These are phyloP conservation scores for Apoda limacodes DNA, from an alignment of 2,888 invertebrate genomes.

Conservation along the genomic window DNA sequence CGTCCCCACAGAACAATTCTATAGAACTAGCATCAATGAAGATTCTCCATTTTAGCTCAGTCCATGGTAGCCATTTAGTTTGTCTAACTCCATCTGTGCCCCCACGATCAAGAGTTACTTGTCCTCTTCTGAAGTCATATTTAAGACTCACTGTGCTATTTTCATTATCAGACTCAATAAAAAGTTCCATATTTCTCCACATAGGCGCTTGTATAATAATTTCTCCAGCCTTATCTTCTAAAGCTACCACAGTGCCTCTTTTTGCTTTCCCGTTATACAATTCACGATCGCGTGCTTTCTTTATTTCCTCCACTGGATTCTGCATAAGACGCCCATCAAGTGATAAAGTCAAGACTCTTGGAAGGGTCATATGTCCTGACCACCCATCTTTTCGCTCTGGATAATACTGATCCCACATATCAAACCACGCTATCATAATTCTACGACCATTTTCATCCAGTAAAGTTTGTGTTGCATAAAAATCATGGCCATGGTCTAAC, in stretches of 20 bases:
- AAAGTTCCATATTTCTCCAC: conserved; percentile 25
- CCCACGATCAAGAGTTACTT: conserved; percentile 40
- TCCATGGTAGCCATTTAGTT: conserved; percentile 35
- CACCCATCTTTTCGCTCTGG: conserved; percentile 46
- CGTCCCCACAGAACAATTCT: conserved; percentile 38
- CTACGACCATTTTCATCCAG: conserved; percentile 30
- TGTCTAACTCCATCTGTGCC: conserved; percentile 39
- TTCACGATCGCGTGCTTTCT: conserved; percentile 18
- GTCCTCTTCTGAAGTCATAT: conserved; percentile 27
- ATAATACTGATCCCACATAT: conserved; percentile 53
- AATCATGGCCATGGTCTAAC: conserved; percentile 51
- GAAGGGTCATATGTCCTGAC: conserved; percentile 49
- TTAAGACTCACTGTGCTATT: conserved; percentile 27
- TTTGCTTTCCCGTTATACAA: conserved; percentile 25
- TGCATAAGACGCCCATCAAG: conserved; percentile 32
- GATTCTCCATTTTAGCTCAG: conserved; percentile 25
- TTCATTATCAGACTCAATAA: conserved; percentile 27
- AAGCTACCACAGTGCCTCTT: conserved; percentile 18
- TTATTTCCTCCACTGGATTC: conserved; percentile 32
- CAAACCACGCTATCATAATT: conserved; percentile 48
- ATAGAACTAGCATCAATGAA: conserved; percentile 45
- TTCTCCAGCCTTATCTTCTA: conserved; percentile 36
- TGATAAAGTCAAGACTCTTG: conserved; percentile 35
- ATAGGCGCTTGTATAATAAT: conserved; percentile 27
- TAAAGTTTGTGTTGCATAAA: conserved; percentile 54